Evolutionary conservation across 92 coral and sea anemone genomes (phyloP), one percentile per base, ranked within the genome.

Genomic region (Epizoanthus ramosus): DNA sequence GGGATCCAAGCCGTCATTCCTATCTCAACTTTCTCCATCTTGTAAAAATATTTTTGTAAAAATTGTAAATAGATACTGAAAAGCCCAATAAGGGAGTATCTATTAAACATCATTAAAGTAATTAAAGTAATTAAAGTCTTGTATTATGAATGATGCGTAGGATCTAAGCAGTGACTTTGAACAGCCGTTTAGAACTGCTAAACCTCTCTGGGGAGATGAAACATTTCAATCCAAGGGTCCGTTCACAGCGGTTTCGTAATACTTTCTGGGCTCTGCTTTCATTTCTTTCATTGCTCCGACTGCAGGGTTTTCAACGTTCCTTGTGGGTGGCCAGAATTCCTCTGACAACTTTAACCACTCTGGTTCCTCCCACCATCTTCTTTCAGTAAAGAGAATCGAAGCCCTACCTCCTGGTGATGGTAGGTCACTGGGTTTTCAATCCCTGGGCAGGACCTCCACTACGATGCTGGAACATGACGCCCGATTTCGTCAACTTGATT

Each of bases 301-400:
- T 14, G 74, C 79, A 53, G 58, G 22, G 16, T 53, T 58, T 45
- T 63, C 25, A 4, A 74, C 47, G 7, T 74, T 67, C 31, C 71
- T 82, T 28, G 57, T 59, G 23, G 52, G 6, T 43, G 81, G 85
- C 84, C 74, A 57, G 67, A 72, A 79, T 3, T 82, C 57, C 63
- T 80, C 81, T 15, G 74, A 21, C 21, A 31, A 18, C 45, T 64
- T 18, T 15, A 86, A 21, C 68, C 81, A 80, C 18, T 8, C 68
- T 56, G 90, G 90, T 14, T 88, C 88, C 24, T 63, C 57, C 88
- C 90, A 89, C 90, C 88, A 89, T 43, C 74, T 14, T 39, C 53
- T 80, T 17, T 71, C 54, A 12, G 59, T 18, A 43, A 69, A 83
- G 18, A 80, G 56, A 17, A 79, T 69, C 12, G 88, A 75, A 6